These are phyloP conservation scores for Cheirogaleus medius DNA, from an alignment of 2,113 vertebrate species.

Conservation along the genomic window DNA sequence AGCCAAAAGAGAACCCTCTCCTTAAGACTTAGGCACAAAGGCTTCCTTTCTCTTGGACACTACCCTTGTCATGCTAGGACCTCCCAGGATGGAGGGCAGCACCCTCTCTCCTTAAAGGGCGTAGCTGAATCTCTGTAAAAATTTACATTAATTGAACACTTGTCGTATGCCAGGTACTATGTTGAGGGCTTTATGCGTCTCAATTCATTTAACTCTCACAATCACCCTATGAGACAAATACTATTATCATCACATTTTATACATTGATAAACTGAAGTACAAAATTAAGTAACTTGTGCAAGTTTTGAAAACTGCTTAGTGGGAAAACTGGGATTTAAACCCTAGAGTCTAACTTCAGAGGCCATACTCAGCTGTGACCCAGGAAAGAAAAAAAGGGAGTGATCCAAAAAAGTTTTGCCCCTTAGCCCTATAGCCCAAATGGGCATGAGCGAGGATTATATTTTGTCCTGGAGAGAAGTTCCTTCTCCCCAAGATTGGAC, in stretches of 20 bases:
- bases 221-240: background rate
- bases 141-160: background rate
- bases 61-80: background rate
- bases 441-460: background rate
- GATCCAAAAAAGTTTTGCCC: background rate
- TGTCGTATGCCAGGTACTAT: background rate
- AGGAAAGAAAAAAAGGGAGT: background rate
- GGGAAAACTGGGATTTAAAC: background rate
- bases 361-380: background rate
- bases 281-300: background rate
- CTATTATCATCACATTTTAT: background rate
- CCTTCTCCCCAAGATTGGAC: background rate
- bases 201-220: background rate
- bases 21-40: background rate
- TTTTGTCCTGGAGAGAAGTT: background rate
- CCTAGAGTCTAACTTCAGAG: background rate
- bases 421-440: background rate
- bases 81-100: background rate
- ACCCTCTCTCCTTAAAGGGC: background rate
- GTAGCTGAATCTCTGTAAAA: background rate
- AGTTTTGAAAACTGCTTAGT: background rate
- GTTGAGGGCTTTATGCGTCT: background rate
- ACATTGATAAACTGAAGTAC: background rate
- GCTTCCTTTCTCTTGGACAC: background rate
- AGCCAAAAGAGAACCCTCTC: background rate